These are phyloP conservation scores for Melanostoma mellinum DNA, from an alignment of 2,888 invertebrate genomes.

Conservation along the genomic window DNA sequence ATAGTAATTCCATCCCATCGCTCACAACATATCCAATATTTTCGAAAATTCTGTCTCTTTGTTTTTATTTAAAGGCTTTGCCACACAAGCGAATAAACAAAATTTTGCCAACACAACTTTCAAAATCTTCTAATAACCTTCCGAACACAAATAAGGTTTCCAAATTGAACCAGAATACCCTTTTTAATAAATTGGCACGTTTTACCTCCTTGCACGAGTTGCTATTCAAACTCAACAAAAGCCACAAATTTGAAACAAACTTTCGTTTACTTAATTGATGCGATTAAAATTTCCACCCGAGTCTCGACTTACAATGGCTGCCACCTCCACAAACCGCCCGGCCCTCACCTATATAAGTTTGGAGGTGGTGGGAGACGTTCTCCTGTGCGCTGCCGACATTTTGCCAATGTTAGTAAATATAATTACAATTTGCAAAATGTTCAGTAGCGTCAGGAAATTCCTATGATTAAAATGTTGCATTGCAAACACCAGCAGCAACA, in stretches of 20 bases:
- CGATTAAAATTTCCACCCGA: conserved; percentile 38
- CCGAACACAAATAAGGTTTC: conserved; percentile 13
- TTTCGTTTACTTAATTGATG: conserved; percentile 57
- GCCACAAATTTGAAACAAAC: conserved; percentile 62
- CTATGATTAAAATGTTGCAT: conserved; percentile 43
- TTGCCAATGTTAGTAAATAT: conserved; percentile 18
- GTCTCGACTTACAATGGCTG: background rate
- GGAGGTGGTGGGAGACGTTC: too few relatives aligned
- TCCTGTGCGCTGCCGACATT: too few relatives aligned
- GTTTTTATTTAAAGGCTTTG: too few relatives aligned
- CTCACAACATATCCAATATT: too few relatives aligned
- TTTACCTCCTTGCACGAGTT: background rate
- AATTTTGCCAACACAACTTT: too few relatives aligned
- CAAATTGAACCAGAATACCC: conserved; percentile 2
- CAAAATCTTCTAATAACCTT: too few relatives aligned
- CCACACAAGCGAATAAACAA: too few relatives aligned
- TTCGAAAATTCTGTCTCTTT: too few relatives aligned
- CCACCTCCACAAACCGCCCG: background rate
- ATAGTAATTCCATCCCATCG: too few relatives aligned
- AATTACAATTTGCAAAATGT: conserved; percentile 24
- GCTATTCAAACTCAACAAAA: conserved; percentile 19
- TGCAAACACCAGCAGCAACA: conserved; percentile 11
- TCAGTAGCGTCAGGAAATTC: conserved; percentile 28
- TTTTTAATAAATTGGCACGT: conserved; percentile 25
- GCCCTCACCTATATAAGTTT: too few relatives aligned